Conservation (phyloP, 2,113 vertebrate species). For the Xiphophorus couchianus region DNA sequence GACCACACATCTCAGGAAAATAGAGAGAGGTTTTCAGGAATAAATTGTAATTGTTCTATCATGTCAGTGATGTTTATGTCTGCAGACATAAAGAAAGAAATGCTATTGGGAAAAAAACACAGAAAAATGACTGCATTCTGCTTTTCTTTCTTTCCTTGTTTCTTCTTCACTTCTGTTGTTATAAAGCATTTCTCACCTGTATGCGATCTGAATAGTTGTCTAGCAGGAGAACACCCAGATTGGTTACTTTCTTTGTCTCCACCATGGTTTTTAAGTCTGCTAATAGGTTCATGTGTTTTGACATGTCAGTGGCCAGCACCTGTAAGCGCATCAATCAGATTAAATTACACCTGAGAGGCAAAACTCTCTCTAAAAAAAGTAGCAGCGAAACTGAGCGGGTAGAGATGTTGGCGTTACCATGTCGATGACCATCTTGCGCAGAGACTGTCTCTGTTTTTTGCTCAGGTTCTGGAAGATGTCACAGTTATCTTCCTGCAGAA, state of each 20-base stretch:
- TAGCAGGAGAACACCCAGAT: constrained; percentile 88
- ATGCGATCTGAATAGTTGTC: constrained; percentile 94
- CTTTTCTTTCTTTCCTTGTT: no score
- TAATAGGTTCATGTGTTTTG: constrained; percentile 94
- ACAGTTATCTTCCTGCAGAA: constrained; percentile 91
- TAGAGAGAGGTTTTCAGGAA: no score
- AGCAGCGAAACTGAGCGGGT: background rate
- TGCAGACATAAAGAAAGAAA: no score
- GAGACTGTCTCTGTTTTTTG: constrained; percentile 87
- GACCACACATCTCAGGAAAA: no score
- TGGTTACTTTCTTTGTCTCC: constrained; percentile 96
- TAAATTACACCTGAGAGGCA: background rate
- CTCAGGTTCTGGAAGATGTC: constrained; percentile 91
- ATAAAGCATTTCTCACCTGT: constrained; percentile 78
- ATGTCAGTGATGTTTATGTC: no score
- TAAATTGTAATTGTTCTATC: no score
- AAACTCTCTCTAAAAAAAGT: background rate
- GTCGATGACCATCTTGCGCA: constrained; percentile 92
- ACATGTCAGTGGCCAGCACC: constrained; percentile 96
- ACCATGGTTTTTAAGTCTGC: constrained; percentile 96
- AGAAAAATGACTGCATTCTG: no score
- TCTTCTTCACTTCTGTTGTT: background rate
- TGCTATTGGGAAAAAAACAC: no score
- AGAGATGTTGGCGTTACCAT: constrained; percentile 77
- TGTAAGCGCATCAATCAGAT: constrained; percentile 48